Evolutionary conservation across 2,113 vertebrate species (phyloP).

Genomic region (Amphiprion ocellaris): DNA sequence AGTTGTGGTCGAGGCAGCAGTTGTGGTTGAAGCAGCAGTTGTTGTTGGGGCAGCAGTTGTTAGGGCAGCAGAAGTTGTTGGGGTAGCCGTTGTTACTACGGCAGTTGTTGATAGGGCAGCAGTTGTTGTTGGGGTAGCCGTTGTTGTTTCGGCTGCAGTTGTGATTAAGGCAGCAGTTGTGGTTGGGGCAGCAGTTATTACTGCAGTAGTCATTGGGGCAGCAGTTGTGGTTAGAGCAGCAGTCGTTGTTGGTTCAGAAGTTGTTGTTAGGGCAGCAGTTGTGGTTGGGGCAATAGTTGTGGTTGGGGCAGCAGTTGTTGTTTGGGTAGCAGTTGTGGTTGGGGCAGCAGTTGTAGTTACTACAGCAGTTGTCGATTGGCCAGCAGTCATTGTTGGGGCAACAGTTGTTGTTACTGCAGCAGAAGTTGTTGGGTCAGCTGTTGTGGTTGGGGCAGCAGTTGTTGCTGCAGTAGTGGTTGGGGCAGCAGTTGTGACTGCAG

Average conservation of each 20-base stretch:
- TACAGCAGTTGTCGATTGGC: background rate
- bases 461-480: too few relatives aligned
- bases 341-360: background rate
- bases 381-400: background rate
- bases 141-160: background rate
- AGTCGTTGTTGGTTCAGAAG: too few relatives aligned
- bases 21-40: background rate
- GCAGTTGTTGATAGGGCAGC: background rate
- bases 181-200: too few relatives aligned
- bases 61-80: background rate
- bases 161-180: background rate
- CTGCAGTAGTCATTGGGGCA: too few relatives aligned
- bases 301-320: too few relatives aligned
- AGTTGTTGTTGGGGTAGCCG: background rate
- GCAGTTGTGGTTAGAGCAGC: too few relatives aligned
- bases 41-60: background rate
- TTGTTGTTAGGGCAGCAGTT: too few relatives aligned
- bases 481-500: too few relatives aligned
- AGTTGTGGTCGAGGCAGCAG: too few relatives aligned
- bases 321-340: too few relatives aligned
- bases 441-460: too few relatives aligned
- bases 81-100: background rate
- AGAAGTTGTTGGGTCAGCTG: background rate
- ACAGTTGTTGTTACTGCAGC: background rate
- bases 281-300: too few relatives aligned